Conservation (phyloP, 1,140 invertebrate genomes). For the Formica exsecta region DNA sequence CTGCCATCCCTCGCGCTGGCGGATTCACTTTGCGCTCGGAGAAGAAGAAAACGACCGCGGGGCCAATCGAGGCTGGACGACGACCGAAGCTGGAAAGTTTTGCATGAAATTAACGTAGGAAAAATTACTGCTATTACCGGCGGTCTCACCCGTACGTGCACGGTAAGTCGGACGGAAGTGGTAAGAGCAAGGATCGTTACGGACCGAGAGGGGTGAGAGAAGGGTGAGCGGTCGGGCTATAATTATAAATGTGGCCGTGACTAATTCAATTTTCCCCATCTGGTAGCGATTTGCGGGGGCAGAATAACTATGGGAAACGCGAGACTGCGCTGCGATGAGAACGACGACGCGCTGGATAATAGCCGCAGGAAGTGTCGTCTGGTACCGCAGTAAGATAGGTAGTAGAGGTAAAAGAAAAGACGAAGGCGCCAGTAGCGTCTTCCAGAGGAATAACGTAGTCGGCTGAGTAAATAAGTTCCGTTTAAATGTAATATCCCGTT, state of each 20-base stretch:
- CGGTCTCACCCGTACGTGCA: conserved; percentile 49
- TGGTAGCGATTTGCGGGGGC: conserved; percentile 69
- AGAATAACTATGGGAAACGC: conserved; percentile 46
- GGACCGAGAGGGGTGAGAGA: neutral
- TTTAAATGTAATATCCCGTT: conserved; percentile 75
- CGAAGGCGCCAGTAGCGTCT: conserved; percentile 36
- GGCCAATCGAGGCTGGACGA: conserved; percentile 51
- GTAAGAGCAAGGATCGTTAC: conserved; percentile 6
- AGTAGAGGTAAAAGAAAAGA: conserved; percentile 61
- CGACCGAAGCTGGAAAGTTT: conserved; percentile 74
- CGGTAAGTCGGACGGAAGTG: conserved; percentile 47
- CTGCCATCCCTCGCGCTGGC: neutral
- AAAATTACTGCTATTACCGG: conserved; percentile 80
- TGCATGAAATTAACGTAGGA: conserved; percentile 80
- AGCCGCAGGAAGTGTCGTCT: conserved; percentile 67
- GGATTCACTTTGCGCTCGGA: conserved; percentile 54
- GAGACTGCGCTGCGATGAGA: conserved; percentile 36
- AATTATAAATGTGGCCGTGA: conserved; percentile 74
- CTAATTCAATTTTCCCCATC: conserved; percentile 77
- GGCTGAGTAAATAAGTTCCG: conserved; percentile 73
- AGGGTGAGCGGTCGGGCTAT: conserved; percentile 27
- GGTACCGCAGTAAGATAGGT: conserved; percentile 30
- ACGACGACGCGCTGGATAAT: conserved; percentile 53
- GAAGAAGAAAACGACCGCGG: conserved; percentile 53
- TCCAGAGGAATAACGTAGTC: conserved; percentile 67